These are phyloP conservation scores for Monopis laevigella DNA, from an alignment of 2,888 invertebrate genomes.

Conservation along the genomic window DNA sequence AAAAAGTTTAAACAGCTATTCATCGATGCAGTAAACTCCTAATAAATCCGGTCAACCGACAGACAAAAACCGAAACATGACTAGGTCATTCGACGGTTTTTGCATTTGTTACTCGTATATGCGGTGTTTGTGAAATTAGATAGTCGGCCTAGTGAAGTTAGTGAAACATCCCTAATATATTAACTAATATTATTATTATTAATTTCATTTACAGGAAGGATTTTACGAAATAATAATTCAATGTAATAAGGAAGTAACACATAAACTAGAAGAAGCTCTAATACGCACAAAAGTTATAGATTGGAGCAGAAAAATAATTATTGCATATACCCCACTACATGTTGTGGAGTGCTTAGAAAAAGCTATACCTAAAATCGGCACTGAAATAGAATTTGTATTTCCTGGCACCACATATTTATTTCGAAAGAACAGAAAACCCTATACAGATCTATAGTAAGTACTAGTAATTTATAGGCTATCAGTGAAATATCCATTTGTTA, in stretches of 20 bases:
- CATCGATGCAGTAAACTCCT: too few species aligned
- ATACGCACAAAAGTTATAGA: constrained; percentile 24
- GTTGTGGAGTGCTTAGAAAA: not conserved
- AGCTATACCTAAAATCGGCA: not conserved
- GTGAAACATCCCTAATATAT: too few species aligned
- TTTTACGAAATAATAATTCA: constrained; percentile 9
- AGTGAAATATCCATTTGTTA: too few species aligned
- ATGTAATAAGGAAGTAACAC: constrained; percentile 21
- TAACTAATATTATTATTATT: too few species aligned
- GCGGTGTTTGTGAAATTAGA: too few species aligned
- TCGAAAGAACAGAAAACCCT: not conserved
- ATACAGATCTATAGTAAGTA: not conserved
- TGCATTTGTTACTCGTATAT: too few species aligned
- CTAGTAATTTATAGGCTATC: not conserved
- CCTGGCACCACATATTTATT: not conserved
- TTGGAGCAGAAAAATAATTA: constrained; percentile 18
- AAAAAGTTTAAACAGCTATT: too few species aligned
- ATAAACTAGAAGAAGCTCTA: constrained; percentile 25
- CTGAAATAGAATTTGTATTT: not conserved
- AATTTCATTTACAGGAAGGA: too few species aligned
- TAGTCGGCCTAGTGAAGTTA: too few species aligned
- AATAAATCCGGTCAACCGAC: too few species aligned
- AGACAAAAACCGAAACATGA: too few species aligned
- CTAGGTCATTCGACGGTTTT: too few species aligned
- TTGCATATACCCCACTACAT: constrained; percentile 12